Conservation (phyloP, 1,140 invertebrate genomes). For the Drosophila nigrodunni region DNA sequence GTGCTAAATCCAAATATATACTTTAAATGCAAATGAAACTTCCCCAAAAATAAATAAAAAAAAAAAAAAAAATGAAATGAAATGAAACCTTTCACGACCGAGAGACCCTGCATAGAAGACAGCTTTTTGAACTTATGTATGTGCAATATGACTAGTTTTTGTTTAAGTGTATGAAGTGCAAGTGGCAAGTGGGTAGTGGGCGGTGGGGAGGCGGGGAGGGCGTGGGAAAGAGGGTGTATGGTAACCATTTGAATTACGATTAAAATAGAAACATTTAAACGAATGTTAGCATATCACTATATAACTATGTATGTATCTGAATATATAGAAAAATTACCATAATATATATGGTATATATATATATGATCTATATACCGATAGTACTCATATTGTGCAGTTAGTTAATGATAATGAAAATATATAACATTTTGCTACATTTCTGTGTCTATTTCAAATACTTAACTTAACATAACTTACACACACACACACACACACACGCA, state of each 20-base stretch:
- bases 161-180: constrained; percentile 74
- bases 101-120: constrained; percentile 25
- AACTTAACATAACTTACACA: constrained; percentile 51
- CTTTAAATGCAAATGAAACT: constrained; percentile 65
- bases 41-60: constrained; percentile 21
- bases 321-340: constrained; percentile 33
- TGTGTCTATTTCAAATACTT: constrained; percentile 75
- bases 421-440: constrained; percentile 73
- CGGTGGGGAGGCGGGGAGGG: background rate
- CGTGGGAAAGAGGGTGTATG: constrained; percentile 15
- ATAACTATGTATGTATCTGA: constrained; percentile 55
- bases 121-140: constrained; percentile 68
- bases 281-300: constrained; percentile 78
- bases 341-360: background rate
- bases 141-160: constrained; percentile 88
- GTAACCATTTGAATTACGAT: constrained; percentile 49
- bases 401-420: constrained; percentile 39
- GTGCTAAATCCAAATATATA: constrained; percentile 84
- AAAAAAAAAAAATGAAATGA: background rate
- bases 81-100: constrained; percentile 2
- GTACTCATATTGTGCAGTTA: constrained; percentile 51
- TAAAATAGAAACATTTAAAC: constrained; percentile 38
- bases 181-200: constrained; percentile 18
- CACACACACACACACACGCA: constrained; percentile 20
- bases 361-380: constrained; percentile 33